Evolutionary conservation across 1,140 invertebrate genomes (phyloP).

Genomic region (Pogonomyrmex californicus): DNA sequence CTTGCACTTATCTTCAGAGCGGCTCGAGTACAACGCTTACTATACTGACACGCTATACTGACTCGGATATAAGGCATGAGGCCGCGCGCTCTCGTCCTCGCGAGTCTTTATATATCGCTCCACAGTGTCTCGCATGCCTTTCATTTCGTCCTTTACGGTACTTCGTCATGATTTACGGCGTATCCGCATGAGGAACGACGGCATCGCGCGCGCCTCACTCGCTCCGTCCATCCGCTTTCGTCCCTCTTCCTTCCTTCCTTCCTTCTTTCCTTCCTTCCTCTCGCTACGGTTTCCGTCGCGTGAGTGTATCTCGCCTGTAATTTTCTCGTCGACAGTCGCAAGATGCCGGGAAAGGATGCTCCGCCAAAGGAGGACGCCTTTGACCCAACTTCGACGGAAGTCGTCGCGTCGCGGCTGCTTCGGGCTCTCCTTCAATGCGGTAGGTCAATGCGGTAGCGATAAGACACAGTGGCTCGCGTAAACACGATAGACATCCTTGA

Average conservation of each 20-base stretch:
- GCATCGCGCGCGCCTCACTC: constrained; percentile 59
- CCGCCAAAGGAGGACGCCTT: constrained; percentile 45
- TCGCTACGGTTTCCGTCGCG: constrained; percentile 41
- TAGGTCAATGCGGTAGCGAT: constrained; percentile 18
- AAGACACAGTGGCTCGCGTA: constrained; percentile 21
- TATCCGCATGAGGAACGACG: constrained; percentile 76
- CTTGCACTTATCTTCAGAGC: constrained; percentile 22
- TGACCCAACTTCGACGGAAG: constrained; percentile 53
- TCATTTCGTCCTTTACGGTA: constrained; percentile 78
- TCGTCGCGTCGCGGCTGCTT: constrained; percentile 22
- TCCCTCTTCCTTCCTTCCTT: not conserved
- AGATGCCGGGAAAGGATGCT: constrained; percentile 51
- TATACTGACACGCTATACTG: constrained; percentile 56
- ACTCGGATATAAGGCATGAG: constrained; percentile 69
- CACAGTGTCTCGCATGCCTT: constrained; percentile 75
- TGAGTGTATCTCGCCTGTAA: constrained; percentile 65
- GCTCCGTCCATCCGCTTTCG: not conserved
- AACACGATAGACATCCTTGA: constrained; percentile 2
- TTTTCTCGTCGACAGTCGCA: constrained; percentile 71
- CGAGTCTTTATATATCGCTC: constrained; percentile 63
- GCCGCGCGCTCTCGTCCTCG: constrained; percentile 45
- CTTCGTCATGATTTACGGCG: constrained; percentile 78
- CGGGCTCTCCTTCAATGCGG: constrained; percentile 12
- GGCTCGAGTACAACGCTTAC: constrained; percentile 45
- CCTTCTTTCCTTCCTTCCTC: constrained; percentile 41